Evolutionary conservation across 2,797 vertebrate species (phyloP).

Genomic region (Sternarchorhynchus goeldii): DNA sequence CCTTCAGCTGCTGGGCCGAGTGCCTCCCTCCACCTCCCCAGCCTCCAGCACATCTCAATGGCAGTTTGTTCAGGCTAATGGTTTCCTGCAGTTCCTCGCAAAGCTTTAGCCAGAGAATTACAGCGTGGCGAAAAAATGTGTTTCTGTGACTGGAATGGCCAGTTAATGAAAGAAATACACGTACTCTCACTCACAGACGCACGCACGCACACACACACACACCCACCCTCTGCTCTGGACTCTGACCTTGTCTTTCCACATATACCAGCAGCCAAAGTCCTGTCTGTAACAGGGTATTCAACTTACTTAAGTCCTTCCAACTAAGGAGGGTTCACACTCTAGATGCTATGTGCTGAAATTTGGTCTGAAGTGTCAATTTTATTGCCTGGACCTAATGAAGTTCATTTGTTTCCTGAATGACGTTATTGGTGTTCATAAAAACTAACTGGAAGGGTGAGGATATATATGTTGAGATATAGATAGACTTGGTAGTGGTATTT

Average conservation of each 20-base stretch:
- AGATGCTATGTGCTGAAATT: constrained; percentile 22
- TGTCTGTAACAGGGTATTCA: constrained; percentile 22
- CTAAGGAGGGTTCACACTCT: constrained; percentile 6
- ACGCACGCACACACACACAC: not conserved
- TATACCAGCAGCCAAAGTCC: constrained; percentile 32
- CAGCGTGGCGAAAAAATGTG: constrained; percentile 55
- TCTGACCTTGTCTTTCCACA: constrained; percentile 9
- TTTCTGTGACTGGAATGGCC: constrained; percentile 45
- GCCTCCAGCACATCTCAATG: constrained; percentile 19
- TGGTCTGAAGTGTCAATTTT: constrained; percentile 28
- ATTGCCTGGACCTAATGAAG: constrained; percentile 11
- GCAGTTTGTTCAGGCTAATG: constrained; percentile 38
- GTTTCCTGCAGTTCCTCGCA: constrained; percentile 48
- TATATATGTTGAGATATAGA: not conserved
- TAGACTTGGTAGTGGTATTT: too few species aligned
- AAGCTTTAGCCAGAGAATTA: constrained; percentile 45
- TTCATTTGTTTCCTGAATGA: not conserved
- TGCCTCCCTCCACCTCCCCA: not conserved
- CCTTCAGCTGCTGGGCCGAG: too few species aligned
- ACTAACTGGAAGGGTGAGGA: not conserved
- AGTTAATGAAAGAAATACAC: constrained; percentile 54
- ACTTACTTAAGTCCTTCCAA: constrained; percentile 1
- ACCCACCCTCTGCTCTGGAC: not conserved
- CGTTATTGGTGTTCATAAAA: not conserved
- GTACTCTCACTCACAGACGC: constrained; percentile 39